Evolutionary conservation across 2,888 invertebrate genomes (phyloP), one percentile per base, ranked within the genome.

Genomic region (Drosophila demipolita): DNA sequence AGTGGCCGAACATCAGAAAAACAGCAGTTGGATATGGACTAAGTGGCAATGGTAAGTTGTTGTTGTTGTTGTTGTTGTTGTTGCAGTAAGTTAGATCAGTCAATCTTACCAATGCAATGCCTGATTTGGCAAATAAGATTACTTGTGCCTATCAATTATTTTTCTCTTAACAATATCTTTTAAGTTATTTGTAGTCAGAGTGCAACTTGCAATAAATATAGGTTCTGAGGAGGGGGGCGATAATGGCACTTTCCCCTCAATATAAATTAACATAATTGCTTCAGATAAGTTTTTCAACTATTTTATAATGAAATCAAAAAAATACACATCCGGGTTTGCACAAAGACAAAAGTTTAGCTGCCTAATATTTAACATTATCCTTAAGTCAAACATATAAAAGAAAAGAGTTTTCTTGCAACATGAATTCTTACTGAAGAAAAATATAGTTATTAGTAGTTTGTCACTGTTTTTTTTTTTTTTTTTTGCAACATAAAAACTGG

Each of bases 401-500:
- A 15, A 42, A 29, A 20, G n/a, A 29, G 40, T 40, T n/a, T 29
- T 40, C n/a, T 6, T 20, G 40, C 29, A 57, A 29, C 38, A 55
- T 40, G 29, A n/a, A 40, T 42, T 20, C 11, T 20, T 32, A 15
- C 7, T 40, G 17, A 12, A 20, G 3, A 20, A 8, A 29, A 65
- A 29, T 42, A 52, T 50, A 52, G 65, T 23, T 45, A 52, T 65
- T 65, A 32, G 29, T 1, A 36, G 52, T 65, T 65, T 65, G 35
- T 65, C 66, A 66, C 29, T 65, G 65, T 35, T 64, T n/a, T n/a
- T 49, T 49, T n/a, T n/a, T 49, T 49, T n/a, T 64, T n/a, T n/a
- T 38, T 49, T n/a, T 40, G 15, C 36, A 23, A 11, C 20, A 49
- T 7, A 62, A 11, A 40, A 32, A 50, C 50, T 42, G 5, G 50